Conservation (phyloP, 2,888 invertebrate genomes). For the Hemicrepidius hirtus region DNA sequence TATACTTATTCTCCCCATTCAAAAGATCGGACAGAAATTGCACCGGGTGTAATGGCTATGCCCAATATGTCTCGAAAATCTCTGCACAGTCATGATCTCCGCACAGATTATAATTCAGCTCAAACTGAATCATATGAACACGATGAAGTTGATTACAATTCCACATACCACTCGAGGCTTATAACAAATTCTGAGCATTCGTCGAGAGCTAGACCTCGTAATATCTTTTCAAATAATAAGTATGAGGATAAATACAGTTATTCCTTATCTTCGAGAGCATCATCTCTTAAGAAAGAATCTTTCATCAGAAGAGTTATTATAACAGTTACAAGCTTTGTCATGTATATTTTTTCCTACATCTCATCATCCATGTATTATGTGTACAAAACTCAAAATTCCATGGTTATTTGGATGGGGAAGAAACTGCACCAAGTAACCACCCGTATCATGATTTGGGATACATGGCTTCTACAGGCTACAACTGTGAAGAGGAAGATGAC, state of each 20-base stretch:
- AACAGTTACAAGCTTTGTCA: slow-evolving; percentile 52
- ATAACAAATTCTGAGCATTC: slow-evolving; percentile 24
- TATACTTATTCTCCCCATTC: slow-evolving; percentile 91
- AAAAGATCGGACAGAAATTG: slow-evolving; percentile 86
- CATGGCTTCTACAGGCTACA: slow-evolving; percentile 64
- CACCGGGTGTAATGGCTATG: slow-evolving; percentile 87
- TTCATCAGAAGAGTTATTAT: slow-evolving; percentile 47
- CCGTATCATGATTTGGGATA: slow-evolving; percentile 69
- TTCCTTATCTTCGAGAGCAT: slow-evolving; percentile 12
- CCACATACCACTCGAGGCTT: background rate
- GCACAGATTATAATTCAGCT: slow-evolving; percentile 49
- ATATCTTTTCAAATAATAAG: slow-evolving; percentile 59
- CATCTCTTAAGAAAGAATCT: slow-evolving; percentile 29
- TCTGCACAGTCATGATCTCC: slow-evolving; percentile 67
- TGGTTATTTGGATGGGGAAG: slow-evolving; percentile 61
- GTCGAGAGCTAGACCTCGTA: slow-evolving; percentile 46
- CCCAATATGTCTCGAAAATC: slow-evolving; percentile 92
- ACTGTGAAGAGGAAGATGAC: slow-evolving; percentile 57
- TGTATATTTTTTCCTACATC: slow-evolving; percentile 57
- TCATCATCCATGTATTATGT: slow-evolving; percentile 58
- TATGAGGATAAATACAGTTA: slow-evolving; percentile 45
- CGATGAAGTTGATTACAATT: slow-evolving; percentile 33
- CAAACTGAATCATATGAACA: slow-evolving; percentile 61
- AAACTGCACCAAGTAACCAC: slow-evolving; percentile 65
- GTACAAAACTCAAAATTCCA: slow-evolving; percentile 58